Percentiles rank a stretch among this genome's conserved stretches.
Conservation (phyloP, 2,888 invertebrate species). For the Candidula unifasciata region DNA sequence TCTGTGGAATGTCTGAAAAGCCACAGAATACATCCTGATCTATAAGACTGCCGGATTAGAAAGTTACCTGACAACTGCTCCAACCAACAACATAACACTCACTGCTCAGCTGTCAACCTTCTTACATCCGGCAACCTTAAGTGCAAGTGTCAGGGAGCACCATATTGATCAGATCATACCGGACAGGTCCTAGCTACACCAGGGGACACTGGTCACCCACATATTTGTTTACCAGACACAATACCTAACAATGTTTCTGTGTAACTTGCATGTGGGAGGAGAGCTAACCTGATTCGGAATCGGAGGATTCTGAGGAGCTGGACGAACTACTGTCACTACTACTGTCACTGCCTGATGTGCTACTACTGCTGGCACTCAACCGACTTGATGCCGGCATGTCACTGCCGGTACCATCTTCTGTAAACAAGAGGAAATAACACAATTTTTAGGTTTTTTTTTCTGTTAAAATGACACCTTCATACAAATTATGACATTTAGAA, state of each 20-base stretch:
- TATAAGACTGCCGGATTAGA: too few species aligned
- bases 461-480: background rate
- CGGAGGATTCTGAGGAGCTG: slow-evolving; percentile 74
- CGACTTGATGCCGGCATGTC: slow-evolving; percentile 70
- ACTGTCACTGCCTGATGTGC: slow-evolving; percentile 76
- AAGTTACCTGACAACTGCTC: too few species aligned
- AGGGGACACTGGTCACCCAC: background rate
- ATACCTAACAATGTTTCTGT: slow-evolving; percentile 14
- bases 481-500: background rate
- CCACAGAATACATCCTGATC: too few species aligned
- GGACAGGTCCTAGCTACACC: too few species aligned
- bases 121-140: too few species aligned
- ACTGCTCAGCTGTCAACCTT: too few species aligned
- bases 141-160: too few species aligned
- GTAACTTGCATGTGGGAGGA: slow-evolving; percentile 15
- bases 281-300: slow-evolving; percentile 76
- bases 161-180: too few species aligned
- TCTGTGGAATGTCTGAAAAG: too few species aligned
- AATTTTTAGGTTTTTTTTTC: too few species aligned
- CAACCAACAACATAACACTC: too few species aligned
- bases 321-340: slow-evolving; percentile 74
- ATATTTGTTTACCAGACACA: background rate
- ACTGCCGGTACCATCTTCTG: slow-evolving; percentile 61
- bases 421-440: background rate
- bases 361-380: slow-evolving; percentile 75